Base-by-base conservation (phyloP, 2,797 vertebrate species). In the Balearica regulorum region DNA sequence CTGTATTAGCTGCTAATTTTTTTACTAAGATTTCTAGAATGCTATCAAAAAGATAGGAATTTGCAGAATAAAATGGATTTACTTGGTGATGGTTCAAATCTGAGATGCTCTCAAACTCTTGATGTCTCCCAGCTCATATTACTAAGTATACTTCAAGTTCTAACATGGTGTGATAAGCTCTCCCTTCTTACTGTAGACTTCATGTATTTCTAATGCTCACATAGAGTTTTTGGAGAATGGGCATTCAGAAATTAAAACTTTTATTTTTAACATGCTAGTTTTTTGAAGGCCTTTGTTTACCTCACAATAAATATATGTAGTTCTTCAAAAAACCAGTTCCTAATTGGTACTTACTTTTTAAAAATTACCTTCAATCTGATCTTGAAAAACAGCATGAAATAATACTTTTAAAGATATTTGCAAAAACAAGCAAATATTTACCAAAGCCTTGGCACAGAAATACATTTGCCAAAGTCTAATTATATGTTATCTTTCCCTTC, bases 401-500 rank as follows among this genome's bases (percentile, higher is more conserved):
- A 78, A 83, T 86, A 51, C 25, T 90, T 94, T 9, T 25, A 28
- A 86, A 86, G 84, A 65, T 93, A 94, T 35, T 92, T 87, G 83
- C 75, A 43, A 83, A 96, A 95, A 18, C 3, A 1, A 75, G 86
- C 90, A 95, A 94, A 85, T 95, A 90, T 71, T 95, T 94, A 71
- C 57, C 16, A 35, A 75, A 78, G n/a, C 11, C 4, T 85, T 90
- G 83, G 75, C 93, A 70, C 77, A 84, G 85, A 94, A 95, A 80
- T 90, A 94, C 29, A 80, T 86, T 89, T 92, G 49, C 81, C 78
- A 87, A 92, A 89, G 81, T 81, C 83, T 91, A 53, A 83, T 80
- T 89, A 85, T 65, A 48, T 90, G 68, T 93, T 95, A 66, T 29
- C 75, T 93, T 95, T 89, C 61, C 78, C 78, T 84, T 96, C 44